Percentiles rank a stretch among this genome's conserved stretches.
These are phyloP conservation scores for Mustela lutreola DNA, from an alignment of 2,113 vertebrate species.

Conservation along the genomic window DNA sequence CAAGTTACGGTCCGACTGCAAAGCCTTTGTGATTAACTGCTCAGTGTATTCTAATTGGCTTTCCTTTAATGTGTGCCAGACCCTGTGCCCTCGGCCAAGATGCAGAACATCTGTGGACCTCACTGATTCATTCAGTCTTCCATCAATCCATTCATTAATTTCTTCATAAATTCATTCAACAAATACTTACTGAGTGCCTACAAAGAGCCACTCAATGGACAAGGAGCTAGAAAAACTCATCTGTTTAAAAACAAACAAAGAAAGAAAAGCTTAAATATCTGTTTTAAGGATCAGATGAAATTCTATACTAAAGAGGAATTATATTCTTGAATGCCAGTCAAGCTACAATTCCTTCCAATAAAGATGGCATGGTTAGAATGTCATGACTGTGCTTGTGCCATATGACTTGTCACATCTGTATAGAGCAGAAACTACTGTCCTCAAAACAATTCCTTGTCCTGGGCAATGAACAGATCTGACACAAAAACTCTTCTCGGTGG, in stretches of 20 bases:
- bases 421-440: rapidly evolving
- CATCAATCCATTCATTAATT: background rate
- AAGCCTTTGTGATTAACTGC: background rate
- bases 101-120: background rate
- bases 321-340: background rate
- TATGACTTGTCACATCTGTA: background rate
- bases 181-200: background rate
- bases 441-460: background rate
- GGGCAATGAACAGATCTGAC: background rate
- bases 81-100: background rate
- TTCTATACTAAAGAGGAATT: background rate
- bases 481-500: background rate
- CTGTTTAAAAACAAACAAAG: background rate
- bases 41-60: rapidly evolving
- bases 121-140: background rate
- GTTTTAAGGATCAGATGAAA: background rate
- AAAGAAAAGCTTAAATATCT: background rate
- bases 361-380: background rate
- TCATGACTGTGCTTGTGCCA: background rate
- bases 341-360: background rate
- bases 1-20: background rate
- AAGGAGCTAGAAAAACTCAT: background rate
- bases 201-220: background rate
- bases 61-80: background rate
- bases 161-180: background rate